A percentile compares a stretch with the other conserved stretches of the same genome.
phyloP scores from a whole-genome alignment of 2,797 vertebrate species.

The Heteromormyrus szaboi region DNA sequence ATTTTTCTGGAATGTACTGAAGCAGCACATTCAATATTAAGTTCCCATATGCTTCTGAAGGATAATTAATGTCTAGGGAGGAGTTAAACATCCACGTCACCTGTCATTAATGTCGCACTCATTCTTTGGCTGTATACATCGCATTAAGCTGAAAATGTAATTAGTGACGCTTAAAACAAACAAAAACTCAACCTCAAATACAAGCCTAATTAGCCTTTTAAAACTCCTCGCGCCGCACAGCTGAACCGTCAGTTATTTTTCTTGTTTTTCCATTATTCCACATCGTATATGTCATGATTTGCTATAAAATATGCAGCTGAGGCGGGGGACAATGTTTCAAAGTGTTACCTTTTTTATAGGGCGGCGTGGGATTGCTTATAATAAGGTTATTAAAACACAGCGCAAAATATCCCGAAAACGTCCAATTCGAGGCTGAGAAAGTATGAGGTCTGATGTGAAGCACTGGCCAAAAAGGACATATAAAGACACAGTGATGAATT shows the following conservation, averaged over 20 bases:
- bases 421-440: conserved; percentile 50
- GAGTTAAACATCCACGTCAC: conserved; percentile 49
- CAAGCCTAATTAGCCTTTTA: not conserved
- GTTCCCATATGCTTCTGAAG: conserved; percentile 60
- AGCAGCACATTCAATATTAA: conserved; percentile 52
- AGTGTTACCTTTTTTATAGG: conserved; percentile 57
- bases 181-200: not conserved
- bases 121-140: conserved; percentile 36
- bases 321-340: conserved; percentile 54
- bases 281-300: conserved; percentile 44
- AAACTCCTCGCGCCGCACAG: conserved; percentile 36
- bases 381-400: conserved; percentile 60
- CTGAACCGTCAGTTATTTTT: conserved; percentile 17
- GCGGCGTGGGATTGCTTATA: conserved; percentile 52
- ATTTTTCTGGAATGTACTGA: conserved; percentile 58
- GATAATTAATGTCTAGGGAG: conserved; percentile 55
- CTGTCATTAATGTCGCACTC: conserved; percentile 51
- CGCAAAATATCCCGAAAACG: conserved; percentile 44
- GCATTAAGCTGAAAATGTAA: conserved; percentile 18
- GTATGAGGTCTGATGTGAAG: conserved; percentile 51
- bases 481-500: conserved; percentile 80
- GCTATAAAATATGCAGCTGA: conserved; percentile 60
- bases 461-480: conserved; percentile 62
- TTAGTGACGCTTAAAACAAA: not conserved
- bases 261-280: conserved; percentile 47